Evolutionary conservation across 2,888 invertebrate species (phyloP), one percentile per base, ranked within the genome.

Genomic region (Macropis europaea): DNA sequence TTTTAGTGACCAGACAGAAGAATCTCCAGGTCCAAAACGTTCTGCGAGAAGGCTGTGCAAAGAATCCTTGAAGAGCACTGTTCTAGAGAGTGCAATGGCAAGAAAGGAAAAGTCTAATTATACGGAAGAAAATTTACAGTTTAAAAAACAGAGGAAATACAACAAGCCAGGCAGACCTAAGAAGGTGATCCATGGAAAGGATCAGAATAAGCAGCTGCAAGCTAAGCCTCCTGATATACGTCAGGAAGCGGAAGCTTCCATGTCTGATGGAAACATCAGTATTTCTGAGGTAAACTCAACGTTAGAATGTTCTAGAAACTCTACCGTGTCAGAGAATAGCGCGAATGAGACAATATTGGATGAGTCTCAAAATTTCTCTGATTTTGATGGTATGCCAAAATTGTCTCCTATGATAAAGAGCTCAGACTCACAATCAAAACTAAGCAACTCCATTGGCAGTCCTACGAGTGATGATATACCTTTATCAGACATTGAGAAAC

Each of bases 21-120:
- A 88, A 60, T 11, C 63, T 32, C 86, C 90, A 22, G 90, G 91
- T 9, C 90, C 92, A 0, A 95, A 95, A 87, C 91, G 95, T 17
- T 93, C 93, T 0, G 92, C 93, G 0, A 91, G 94, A 54, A 91
- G 94, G 34, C 90, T 93, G 47, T 93, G 93, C 77, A 94, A 93
- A 84, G 94, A 94, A 79, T 92, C 88, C 3, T 77, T 86, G 30
- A 87, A 86, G 40, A 88, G 89, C 50, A 94, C 94, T 50, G 92
- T 94, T 28, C 88, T 95, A 19, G 94, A 94, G 72, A 93, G 92
- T 88, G 94, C 95, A 7, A 95, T 95, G 81, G 94, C 94, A 0
- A 91, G 94, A 11, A 95, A 95, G 85, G 94, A 95, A 86, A 95
- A 94, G 79, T 93, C 93, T 0, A 94, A 93, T 81, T 93, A 93